A percentile compares a stretch with the other conserved stretches of the same genome.
Evolutionary conservation across 1,140 invertebrate species (phyloP).

Genomic region (Lycorma delicatula): DNA sequence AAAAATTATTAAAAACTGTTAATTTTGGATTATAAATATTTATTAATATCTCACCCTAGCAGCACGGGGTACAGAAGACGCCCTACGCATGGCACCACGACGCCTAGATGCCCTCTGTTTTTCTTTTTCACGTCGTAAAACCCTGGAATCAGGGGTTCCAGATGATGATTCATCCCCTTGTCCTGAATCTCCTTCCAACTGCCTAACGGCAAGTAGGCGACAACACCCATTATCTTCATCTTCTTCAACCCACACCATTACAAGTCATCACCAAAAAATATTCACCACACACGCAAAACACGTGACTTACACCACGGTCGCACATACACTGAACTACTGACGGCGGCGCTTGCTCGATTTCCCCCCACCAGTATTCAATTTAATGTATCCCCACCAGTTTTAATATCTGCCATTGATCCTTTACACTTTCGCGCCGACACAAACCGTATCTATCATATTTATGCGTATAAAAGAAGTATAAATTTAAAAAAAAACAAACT

Average conservation of each 20-base stretch:
- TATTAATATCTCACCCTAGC: neutral
- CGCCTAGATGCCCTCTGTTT: constrained; percentile 19
- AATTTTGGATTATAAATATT: too few species aligned
- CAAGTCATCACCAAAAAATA: neutral
- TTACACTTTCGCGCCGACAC: too few species aligned
- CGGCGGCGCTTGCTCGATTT: neutral
- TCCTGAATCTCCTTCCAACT: too few species aligned
- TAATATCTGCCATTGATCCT: too few species aligned
- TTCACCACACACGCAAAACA: neutral
- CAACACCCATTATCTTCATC: neutral
- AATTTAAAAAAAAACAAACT: too few species aligned
- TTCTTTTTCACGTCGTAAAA: constrained; percentile 13
- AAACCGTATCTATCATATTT: too few species aligned
- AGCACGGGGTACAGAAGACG: constrained; percentile 21
- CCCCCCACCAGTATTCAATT: neutral
- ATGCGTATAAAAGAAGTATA: too few species aligned
- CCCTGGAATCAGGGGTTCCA: neutral
- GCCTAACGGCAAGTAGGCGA: constrained; percentile 10
- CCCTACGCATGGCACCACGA: constrained; percentile 24
- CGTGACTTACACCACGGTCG: neutral
- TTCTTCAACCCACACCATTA: neutral
- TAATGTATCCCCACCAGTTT: too few species aligned
- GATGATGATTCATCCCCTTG: neutral
- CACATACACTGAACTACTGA: neutral
- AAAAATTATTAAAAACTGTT: too few species aligned